phyloP scores from a whole-genome alignment of 2,113 vertebrate genomes.

The Dicerorhinus sumatrensis region DNA sequence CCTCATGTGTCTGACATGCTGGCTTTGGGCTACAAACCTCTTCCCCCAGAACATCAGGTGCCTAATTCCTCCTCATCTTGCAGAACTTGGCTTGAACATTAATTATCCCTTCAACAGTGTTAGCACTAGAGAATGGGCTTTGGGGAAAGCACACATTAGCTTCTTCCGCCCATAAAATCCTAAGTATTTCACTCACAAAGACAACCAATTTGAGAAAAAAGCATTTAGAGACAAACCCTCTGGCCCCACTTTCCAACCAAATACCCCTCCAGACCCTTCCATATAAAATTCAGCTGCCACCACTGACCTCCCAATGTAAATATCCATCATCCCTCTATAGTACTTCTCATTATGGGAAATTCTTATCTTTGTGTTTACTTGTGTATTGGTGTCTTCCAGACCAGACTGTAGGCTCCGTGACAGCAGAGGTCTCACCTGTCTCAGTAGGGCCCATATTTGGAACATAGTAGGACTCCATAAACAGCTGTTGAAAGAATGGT shows the following conservation, averaged over 20 bases:
- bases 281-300: not conserved
- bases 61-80: not conserved
- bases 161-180: not conserved
- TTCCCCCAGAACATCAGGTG: not conserved
- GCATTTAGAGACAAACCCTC: not conserved
- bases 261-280: not conserved
- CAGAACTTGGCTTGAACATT: not conserved
- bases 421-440: not conserved
- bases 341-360: not conserved
- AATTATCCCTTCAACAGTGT: not conserved
- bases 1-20: rapidly evolving
- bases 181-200: not conserved
- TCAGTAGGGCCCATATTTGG: not conserved
- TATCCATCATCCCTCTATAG: not conserved
- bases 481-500: not conserved
- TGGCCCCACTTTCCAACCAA: not conserved
- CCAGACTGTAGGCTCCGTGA: not conserved
- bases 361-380: not conserved
- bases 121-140: not conserved
- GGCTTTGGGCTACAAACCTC: not conserved
- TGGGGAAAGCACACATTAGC: not conserved
- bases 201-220: not conserved
- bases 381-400: not conserved
- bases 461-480: not conserved
- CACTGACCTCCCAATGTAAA: not conserved